Conservation (phyloP, 1,140 invertebrate species). For the Goniozus legneri region DNA sequence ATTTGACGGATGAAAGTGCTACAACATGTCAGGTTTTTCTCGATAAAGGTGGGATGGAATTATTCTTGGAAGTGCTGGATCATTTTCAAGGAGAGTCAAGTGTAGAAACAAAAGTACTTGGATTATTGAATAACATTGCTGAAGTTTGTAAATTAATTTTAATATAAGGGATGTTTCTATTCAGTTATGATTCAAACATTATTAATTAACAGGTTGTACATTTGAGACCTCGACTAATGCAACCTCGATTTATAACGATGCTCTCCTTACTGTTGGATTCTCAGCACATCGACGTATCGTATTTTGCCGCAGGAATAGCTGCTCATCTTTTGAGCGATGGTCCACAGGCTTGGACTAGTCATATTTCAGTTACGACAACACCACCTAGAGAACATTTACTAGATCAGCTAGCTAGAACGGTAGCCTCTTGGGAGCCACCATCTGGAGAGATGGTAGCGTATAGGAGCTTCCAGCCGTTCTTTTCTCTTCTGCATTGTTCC, state of each 20-base stretch:
- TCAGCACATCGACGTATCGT: conserved; percentile 74
- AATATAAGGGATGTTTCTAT: not conserved
- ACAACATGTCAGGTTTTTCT: conserved; percentile 73
- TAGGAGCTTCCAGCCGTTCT: conserved; percentile 77
- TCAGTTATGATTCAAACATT: too few species aligned
- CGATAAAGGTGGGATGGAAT: conserved; percentile 65
- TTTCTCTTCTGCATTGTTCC: conserved; percentile 62
- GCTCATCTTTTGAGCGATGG: conserved; percentile 71
- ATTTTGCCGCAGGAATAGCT: conserved; percentile 80
- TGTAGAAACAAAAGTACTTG: conserved; percentile 79
- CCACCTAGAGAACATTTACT: conserved; percentile 58
- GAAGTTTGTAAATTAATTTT: conserved; percentile 57
- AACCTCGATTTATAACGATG: conserved; percentile 62
- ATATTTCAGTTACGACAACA: conserved; percentile 17
- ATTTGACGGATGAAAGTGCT: conserved; percentile 75
- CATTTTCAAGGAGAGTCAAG: conserved; percentile 63
- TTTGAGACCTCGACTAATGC: conserved; percentile 62
- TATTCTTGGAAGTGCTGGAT: conserved; percentile 68
- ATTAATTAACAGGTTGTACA: conserved; percentile 42
- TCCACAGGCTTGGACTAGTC: conserved; percentile 53
- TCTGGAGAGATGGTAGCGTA: conserved; percentile 82
- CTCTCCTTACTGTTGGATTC: conserved; percentile 64
- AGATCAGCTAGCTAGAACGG: conserved; percentile 57
- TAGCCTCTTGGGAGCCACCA: conserved; percentile 69
- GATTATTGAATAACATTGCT: conserved; percentile 78